Conservation (phyloP, 2,797 vertebrate species). For the Hyperoplus lanceolatus region DNA sequence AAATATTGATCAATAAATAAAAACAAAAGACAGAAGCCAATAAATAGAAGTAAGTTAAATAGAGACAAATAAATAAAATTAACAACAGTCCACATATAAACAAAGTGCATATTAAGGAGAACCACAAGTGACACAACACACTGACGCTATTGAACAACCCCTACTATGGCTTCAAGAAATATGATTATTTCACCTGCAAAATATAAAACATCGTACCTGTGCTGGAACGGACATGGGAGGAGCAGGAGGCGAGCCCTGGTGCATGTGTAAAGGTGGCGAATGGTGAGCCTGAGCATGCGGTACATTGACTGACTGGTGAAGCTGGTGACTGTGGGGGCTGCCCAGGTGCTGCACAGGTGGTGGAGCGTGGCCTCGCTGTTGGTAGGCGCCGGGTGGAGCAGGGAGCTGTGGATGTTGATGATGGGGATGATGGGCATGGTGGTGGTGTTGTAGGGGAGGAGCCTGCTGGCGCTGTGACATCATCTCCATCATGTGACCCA, state of each 20-base stretch:
- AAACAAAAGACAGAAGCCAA: no score
- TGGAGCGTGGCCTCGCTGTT: slow-evolving; percentile 90
- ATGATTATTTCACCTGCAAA: neutral
- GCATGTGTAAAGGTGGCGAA: slow-evolving; percentile 90
- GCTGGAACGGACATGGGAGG: slow-evolving; percentile 87
- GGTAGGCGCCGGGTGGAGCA: slow-evolving; percentile 88
- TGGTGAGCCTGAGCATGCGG: slow-evolving; percentile 91
- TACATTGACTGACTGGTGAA: slow-evolving; percentile 89
- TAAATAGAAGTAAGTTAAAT: no score
- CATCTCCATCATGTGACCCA: slow-evolving; percentile 98
- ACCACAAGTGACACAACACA: no score
- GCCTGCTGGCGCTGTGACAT: slow-evolving; percentile 93
- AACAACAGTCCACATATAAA: no score
- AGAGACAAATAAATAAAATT: no score
- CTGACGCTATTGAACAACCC: no score
- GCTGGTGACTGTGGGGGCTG: slow-evolving; percentile 85
- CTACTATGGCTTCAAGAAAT: no score
- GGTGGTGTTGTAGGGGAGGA: slow-evolving; percentile 89
- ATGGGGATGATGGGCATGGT: slow-evolving; percentile 78
- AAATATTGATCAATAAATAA: no score
- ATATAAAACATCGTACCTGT: slow-evolving; percentile 72
- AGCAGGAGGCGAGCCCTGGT: slow-evolving; percentile 86
- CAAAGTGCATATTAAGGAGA: no score
- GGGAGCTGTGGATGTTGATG: slow-evolving; percentile 79
- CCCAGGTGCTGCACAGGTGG: slow-evolving; percentile 85